Evolutionary conservation across 2,797 vertebrate species (phyloP).

Genomic region (Bryconaethiops microstoma): DNA sequence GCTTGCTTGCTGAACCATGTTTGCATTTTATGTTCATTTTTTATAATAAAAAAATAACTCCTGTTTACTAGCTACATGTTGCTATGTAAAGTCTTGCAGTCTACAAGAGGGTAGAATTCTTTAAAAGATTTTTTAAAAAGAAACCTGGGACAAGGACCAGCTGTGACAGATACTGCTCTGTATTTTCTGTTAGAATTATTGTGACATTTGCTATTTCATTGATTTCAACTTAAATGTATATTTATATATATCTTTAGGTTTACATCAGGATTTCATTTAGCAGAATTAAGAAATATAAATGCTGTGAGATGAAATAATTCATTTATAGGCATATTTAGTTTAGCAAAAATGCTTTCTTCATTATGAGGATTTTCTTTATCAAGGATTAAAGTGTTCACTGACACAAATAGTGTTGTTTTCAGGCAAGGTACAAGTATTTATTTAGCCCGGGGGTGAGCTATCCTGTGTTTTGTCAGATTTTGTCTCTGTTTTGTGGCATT

Average conservation of each 20-base stretch:
- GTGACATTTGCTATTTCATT: background rate
- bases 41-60: background rate
- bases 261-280: background rate
- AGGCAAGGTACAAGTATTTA: background rate
- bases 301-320: no score
- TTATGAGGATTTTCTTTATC: no score
- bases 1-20: background rate
- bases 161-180: no score
- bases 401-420: background rate
- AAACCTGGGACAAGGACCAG: no score
- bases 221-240: background rate
- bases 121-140: no score
- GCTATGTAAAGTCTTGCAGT: no score
- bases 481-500: background rate
- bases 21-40: background rate
- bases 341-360: no score
- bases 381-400: background rate
- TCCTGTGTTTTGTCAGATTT: background rate
- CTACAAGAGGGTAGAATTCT: no score
- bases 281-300: no score
- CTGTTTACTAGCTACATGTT: background rate
- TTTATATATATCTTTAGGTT: background rate
- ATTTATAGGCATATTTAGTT: no score
- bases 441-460: background rate
- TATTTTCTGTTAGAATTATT: background rate